Evolutionary conservation across 2,113 vertebrate species (phyloP), one percentile per base, ranked within the genome.

Genomic region (Epinephelus fuscoguttatus): DNA sequence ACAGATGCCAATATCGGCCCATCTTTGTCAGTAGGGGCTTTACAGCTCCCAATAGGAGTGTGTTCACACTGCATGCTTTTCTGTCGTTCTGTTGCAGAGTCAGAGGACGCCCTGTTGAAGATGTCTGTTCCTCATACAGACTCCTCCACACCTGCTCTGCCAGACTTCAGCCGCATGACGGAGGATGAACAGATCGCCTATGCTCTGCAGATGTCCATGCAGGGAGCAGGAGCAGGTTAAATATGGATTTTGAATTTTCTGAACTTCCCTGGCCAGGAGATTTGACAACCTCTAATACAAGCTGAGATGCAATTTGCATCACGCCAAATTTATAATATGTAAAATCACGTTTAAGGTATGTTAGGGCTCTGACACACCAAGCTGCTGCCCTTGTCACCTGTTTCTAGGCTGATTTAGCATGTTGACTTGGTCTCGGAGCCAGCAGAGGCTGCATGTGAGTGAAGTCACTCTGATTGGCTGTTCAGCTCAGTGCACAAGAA

Each of bases 181-280:
- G 98, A 99, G 87, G 98, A 99, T 33, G 98, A 99, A 81, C 98
- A 99, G 96, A 98, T 99, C 0, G 98, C 98, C 2, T 99, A 99
- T 0, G 98, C 98, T 90, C 97, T 99, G 97, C 98, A 99, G 95
- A 98, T 99, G 97, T 98, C 97, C 0, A 95, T 99, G 91, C 92
- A 93, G 81, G 93, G 92, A 86, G 93, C 96, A 0, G 97, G 96
- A 96, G 94, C 90, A 90, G 95, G 95, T 96, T 47, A 49, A 70
- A 81, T 42, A 72, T 23, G 0, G 6, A 81, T 56, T 82, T 59
- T 8, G 4, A 25, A 7, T 75, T 62, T 55, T 60, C 6, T 23
- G 12, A 52, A 33, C 53, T 59, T 71, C 23, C 3, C 12, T 59
- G 2, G 10, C 30, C 23, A 40, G 7, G 40, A 59, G 12, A 57